Percentiles rank a stretch among this genome's conserved stretches.
Evolutionary conservation across 35 echinoderm and acorn worm species (phyloP).

Genomic region (Ophioderma brevispina): DNA sequence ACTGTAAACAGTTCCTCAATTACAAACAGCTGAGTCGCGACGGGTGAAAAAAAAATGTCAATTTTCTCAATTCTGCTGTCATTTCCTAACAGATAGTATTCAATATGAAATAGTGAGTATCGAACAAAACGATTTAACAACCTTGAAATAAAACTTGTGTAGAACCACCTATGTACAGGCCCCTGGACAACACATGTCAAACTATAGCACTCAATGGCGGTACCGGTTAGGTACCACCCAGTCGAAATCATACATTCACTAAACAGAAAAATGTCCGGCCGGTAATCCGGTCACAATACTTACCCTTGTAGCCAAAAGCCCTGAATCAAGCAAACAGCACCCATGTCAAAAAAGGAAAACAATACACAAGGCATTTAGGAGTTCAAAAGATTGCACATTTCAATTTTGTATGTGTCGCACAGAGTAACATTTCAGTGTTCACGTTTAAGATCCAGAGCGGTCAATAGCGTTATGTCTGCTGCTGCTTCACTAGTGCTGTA

Average conservation of each 20-base stretch:
- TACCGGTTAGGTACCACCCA: neutral
- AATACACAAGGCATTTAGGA: neutral
- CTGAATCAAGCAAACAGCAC: neutral
- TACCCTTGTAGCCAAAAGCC: neutral
- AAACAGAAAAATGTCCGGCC: neutral
- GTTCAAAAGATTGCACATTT: neutral
- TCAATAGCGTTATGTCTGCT: neutral
- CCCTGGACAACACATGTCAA: too few species aligned
- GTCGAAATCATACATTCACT: neutral
- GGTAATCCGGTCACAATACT: neutral
- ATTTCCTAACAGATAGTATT: too few species aligned
- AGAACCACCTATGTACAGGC: too few species aligned
- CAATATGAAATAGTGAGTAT: too few species aligned
- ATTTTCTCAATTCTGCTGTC: too few species aligned
- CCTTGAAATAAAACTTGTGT: too few species aligned
- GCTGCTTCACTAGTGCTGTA: neutral
- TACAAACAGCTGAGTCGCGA: too few species aligned
- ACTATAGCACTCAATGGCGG: too few species aligned
- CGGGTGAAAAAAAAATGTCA: too few species aligned
- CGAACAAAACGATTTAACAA: too few species aligned
- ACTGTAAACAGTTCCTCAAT: too few species aligned
- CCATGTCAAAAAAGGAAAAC: neutral
- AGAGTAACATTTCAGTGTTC: neutral
- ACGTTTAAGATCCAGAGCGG: neutral
- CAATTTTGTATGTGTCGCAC: too few species aligned